Percentiles rank a stretch among this genome's conserved stretches.
Evolutionary conservation across 1,140 invertebrate species (phyloP).

Genomic region (Dendroctonus valens): DNA sequence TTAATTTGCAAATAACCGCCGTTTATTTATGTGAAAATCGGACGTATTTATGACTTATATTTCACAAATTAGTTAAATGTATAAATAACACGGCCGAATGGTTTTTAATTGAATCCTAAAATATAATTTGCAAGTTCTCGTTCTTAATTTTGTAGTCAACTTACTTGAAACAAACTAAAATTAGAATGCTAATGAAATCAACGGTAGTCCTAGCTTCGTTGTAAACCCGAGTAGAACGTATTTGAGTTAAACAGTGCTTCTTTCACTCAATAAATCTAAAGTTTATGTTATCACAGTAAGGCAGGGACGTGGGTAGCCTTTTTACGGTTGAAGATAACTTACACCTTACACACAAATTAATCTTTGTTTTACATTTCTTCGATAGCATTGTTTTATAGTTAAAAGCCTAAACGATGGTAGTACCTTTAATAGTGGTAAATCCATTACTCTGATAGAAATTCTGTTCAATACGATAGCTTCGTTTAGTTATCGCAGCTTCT

Average conservation of each 20-base stretch:
- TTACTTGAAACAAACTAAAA: neutral
- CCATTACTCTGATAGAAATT: neutral
- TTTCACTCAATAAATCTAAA: constrained; percentile 22
- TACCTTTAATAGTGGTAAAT: neutral
- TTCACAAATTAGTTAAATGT: too few species aligned
- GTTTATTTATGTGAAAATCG: too few species aligned
- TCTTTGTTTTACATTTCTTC: constrained; percentile 27
- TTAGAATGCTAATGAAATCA: constrained; percentile 4
- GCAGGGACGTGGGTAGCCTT: constrained; percentile 21
- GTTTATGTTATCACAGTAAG: constrained; percentile 16
- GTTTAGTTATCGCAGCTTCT: too few species aligned
- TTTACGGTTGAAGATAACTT: constrained; percentile 29
- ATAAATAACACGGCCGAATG: too few species aligned
- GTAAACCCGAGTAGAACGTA: constrained; percentile 14
- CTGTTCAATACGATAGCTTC: neutral
- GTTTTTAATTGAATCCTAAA: too few species aligned
- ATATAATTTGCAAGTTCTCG: constrained; percentile 1
- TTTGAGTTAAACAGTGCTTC: neutral
- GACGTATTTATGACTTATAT: too few species aligned
- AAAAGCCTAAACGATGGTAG: constrained; percentile 14
- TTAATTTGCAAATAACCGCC: too few species aligned
- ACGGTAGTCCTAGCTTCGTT: constrained; percentile 3
- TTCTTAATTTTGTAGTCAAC: neutral
- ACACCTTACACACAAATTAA: constrained; percentile 31
- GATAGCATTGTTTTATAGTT: constrained; percentile 31